These are phyloP conservation scores for Rachycentron canadum DNA, from an alignment of 2,797 vertebrate genomes.

Conservation along the genomic window DNA sequence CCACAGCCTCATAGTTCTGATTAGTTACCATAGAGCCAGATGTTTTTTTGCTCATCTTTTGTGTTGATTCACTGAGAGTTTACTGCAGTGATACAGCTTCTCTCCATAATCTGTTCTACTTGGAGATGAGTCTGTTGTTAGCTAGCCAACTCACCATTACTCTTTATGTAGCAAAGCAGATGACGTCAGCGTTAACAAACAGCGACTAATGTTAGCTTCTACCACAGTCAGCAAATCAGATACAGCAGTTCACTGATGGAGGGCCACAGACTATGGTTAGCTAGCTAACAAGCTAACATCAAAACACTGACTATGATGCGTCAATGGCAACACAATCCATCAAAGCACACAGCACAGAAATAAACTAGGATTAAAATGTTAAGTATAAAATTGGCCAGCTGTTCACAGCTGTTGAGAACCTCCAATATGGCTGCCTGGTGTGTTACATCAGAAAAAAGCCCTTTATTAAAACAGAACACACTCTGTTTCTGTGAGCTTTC, in stretches of 20 bases:
- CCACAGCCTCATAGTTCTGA: no score
- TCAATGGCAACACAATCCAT: constrained; percentile 19
- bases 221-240: constrained; percentile 39
- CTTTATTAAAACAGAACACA: constrained; percentile 54
- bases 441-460: constrained; percentile 54
- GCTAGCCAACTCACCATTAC: neutral
- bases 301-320: constrained; percentile 26
- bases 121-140: neutral
- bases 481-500: constrained; percentile 12
- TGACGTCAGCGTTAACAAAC: constrained; percentile 1
- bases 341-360: constrained; percentile 47
- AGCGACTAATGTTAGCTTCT: constrained; percentile 43
- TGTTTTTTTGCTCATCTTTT: no score
- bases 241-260: constrained; percentile 31
- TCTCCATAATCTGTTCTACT: no score
- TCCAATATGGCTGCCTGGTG: constrained; percentile 36
- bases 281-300: constrained; percentile 32
- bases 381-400: constrained; percentile 40
- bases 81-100: no score
- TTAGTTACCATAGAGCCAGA: no score
- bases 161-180: constrained; percentile 20
- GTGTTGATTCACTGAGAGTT: no score
- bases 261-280: constrained; percentile 25
- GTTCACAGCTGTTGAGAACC: constrained; percentile 15
- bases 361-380: constrained; percentile 5